These are phyloP conservation scores for Hymenochirus boettgeri DNA, from an alignment of 2,113 vertebrate species.

Conservation along the genomic window DNA sequence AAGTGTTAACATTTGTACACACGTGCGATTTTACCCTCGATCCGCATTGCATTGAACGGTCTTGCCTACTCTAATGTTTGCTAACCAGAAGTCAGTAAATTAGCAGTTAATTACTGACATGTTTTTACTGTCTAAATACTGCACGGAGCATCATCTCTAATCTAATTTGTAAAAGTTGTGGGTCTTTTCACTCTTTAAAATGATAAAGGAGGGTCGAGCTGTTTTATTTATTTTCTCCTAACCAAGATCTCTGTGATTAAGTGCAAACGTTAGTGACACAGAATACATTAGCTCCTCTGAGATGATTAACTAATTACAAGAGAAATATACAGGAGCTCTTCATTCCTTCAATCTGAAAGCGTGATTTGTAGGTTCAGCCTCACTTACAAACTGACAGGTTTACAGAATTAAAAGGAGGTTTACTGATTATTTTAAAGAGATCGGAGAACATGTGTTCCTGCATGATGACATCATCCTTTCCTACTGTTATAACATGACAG, in stretches of 20 bases:
- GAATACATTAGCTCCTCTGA: conserved; percentile 36
- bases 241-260: conserved; percentile 41
- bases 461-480: too few species aligned
- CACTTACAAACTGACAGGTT: conserved; percentile 23
- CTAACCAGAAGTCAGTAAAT: too few species aligned
- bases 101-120: conserved; percentile 12
- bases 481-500: too few species aligned
- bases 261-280: conserved; percentile 39
- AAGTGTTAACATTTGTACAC: too few species aligned
- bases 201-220: conserved; percentile 40
- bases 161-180: conserved; percentile 38
- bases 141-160: conserved; percentile 12
- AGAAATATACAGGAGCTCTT: conserved; percentile 33
- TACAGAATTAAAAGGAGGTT: neutral
- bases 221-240: conserved; percentile 41
- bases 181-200: conserved; percentile 16
- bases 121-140: conserved; percentile 10
- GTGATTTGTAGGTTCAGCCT: conserved; percentile 27
- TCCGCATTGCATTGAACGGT: too few species aligned
- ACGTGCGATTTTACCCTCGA: too few species aligned
- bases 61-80: too few species aligned
- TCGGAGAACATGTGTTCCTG: too few species aligned
- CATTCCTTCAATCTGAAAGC: conserved; percentile 18
- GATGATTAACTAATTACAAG: conserved; percentile 42
- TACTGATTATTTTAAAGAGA: too few species aligned